Conservation (phyloP, 2,797 vertebrate genomes). For the Poecilia wingei region DNA sequence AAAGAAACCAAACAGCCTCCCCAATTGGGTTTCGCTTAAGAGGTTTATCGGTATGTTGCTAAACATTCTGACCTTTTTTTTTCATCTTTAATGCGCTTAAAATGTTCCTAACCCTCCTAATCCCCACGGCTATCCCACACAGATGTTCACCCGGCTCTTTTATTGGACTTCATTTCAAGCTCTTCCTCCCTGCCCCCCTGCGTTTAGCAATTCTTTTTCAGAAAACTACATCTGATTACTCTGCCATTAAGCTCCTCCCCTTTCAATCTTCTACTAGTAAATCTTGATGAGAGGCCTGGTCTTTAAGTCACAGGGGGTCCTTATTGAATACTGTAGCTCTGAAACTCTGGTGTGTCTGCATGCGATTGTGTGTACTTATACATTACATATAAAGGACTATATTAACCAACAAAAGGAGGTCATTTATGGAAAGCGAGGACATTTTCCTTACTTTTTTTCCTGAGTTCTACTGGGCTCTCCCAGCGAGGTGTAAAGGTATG, state of each 20-base stretch:
- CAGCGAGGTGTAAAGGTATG: background rate
- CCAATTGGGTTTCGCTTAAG: slow-evolving; percentile 85
- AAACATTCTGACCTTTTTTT: slow-evolving; percentile 87
- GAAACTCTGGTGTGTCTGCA: background rate
- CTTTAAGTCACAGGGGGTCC: slow-evolving; percentile 33
- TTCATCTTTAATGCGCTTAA: slow-evolving; percentile 88
- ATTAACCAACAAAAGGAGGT: background rate
- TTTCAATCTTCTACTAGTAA: slow-evolving; percentile 44
- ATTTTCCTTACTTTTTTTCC: background rate
- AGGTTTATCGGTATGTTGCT: slow-evolving; percentile 87
- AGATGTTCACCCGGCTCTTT: slow-evolving; percentile 82
- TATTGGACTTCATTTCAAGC: slow-evolving; percentile 76
- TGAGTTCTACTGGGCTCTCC: background rate
- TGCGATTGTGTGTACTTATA: background rate
- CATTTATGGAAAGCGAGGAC: background rate
- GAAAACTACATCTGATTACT: slow-evolving; percentile 34
- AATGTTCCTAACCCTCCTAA: slow-evolving; percentile 85
- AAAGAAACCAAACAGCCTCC: slow-evolving; percentile 79
- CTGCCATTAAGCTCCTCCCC: background rate
- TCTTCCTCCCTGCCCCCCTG: slow-evolving; percentile 35
- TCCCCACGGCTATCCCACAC: slow-evolving; percentile 83
- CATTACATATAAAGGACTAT: background rate
- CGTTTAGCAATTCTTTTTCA: slow-evolving; percentile 30
- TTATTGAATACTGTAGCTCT: slow-evolving; percentile 26
- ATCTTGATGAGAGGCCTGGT: slow-evolving; percentile 40